A percentile compares a stretch with the other conserved stretches of the same genome.
Conservation (phyloP, 2,888 invertebrate species). For the Taenaris catops region DNA sequence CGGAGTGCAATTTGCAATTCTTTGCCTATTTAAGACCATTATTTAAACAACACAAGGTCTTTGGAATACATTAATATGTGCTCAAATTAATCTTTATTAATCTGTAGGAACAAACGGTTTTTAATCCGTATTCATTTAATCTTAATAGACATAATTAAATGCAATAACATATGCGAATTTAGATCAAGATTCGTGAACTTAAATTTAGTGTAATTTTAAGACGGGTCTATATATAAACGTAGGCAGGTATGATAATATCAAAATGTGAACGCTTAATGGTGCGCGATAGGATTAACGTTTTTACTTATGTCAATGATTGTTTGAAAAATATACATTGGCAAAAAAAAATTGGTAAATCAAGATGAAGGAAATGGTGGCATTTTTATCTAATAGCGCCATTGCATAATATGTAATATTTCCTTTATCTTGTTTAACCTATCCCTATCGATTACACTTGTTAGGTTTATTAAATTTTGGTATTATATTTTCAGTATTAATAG, state of each 20-base stretch:
- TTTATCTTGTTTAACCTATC: not conserved
- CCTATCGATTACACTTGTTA: not conserved
- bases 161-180: slow-evolving; percentile 36
- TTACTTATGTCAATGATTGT: slow-evolving; percentile 3
- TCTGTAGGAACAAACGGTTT: slow-evolving; percentile 1
- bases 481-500: not conserved
- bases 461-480: not conserved
- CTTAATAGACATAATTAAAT: slow-evolving; percentile 18
- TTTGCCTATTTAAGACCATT: not conserved
- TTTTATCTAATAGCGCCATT: not conserved
- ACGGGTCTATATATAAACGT: no score
- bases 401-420: not conserved
- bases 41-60: not conserved
- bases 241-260: not conserved
- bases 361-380: not conserved
- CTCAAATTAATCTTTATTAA: slow-evolving; percentile 14
- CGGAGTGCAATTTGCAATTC: not conserved
- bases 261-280: slow-evolving; percentile 1
- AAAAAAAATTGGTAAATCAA: not conserved
- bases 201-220: slow-evolving; percentile 27
- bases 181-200: slow-evolving; percentile 35
- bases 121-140: slow-evolving; percentile 11
- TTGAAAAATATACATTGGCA: slow-evolving; percentile 3
- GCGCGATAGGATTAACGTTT: slow-evolving; percentile 3
- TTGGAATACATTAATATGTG: slow-evolving; percentile 10